Evolutionary conservation across 1,140 invertebrate genomes (phyloP).

Genomic region (Scaptodrosophila lebanonensis): DNA sequence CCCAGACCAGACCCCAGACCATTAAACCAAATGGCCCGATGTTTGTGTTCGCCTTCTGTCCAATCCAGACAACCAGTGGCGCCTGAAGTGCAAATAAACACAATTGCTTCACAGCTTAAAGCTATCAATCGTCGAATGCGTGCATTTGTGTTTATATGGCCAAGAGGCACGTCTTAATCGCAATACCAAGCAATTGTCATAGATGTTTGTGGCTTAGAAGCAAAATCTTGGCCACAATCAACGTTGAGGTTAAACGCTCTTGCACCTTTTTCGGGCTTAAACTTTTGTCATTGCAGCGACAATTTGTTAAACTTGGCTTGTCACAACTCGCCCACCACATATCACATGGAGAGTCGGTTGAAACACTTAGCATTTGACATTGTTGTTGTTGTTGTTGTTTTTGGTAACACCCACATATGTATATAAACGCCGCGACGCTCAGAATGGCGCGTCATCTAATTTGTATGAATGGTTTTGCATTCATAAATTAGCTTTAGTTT

Average conservation of each 20-base stretch:
- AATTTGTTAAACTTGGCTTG: constrained; percentile 36
- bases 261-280: constrained; percentile 27
- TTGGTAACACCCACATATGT: constrained; percentile 48
- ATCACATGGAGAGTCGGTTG: constrained; percentile 12
- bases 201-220: neutral
- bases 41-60: constrained; percentile 55
- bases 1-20: constrained; percentile 46
- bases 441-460: constrained; percentile 56
- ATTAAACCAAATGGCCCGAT: constrained; percentile 47
- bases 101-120: too few species aligned
- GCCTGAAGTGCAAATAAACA: too few species aligned
- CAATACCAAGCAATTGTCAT: constrained; percentile 27
- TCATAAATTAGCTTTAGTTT: constrained; percentile 61
- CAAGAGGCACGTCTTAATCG: constrained; percentile 59
- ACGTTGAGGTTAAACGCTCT: constrained; percentile 39
- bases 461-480: constrained; percentile 69
- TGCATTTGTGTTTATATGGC: too few species aligned
- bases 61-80: too few species aligned
- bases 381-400: constrained; percentile 33
- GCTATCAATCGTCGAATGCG: too few species aligned
- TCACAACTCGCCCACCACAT: constrained; percentile 30
- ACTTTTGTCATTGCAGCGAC: constrained; percentile 34
- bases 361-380: constrained; percentile 43
- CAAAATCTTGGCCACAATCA: constrained; percentile 10
- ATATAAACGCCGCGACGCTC: constrained; percentile 8